Conservation (phyloP, 2,113 vertebrate species). For the Atlantisia rogersi region DNA sequence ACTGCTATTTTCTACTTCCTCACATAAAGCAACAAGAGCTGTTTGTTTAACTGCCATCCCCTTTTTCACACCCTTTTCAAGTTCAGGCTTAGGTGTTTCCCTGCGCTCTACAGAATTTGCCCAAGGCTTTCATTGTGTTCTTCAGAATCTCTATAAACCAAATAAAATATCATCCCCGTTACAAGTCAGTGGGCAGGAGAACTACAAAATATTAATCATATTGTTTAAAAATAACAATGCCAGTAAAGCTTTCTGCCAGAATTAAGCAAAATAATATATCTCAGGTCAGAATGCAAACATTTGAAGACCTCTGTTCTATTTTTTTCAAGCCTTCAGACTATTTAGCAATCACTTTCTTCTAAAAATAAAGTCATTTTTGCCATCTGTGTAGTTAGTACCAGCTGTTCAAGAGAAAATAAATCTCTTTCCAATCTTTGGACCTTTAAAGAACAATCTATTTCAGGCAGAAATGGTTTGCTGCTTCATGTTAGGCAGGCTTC, state of each 20-base stretch:
- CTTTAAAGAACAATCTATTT: slow-evolving; percentile 31
- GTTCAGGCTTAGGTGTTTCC: background rate
- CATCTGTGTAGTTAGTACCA: background rate
- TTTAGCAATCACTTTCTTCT: background rate
- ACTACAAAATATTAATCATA: background rate
- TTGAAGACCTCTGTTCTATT: background rate
- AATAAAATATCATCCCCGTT: background rate
- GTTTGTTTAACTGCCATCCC: background rate
- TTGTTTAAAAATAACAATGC: background rate
- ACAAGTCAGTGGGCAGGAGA: background rate
- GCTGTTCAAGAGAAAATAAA: slow-evolving; percentile 32
- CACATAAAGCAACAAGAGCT: background rate
- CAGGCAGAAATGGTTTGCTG: slow-evolving; percentile 21
- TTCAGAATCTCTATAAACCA: background rate
- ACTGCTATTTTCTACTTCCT: background rate
- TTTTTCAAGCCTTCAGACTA: background rate
- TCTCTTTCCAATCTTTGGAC: background rate
- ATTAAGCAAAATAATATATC: background rate
- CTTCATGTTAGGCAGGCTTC: slow-evolving; percentile 30
- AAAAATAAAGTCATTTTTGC: slow-evolving; percentile 17
- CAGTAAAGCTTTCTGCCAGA: background rate
- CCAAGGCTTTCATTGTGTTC: background rate
- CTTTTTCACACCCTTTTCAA: background rate
- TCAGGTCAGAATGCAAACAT: background rate
- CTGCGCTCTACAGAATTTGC: background rate